Conservation (phyloP, 2,888 invertebrate species). For the Macrosiphum euphorbiae region DNA sequence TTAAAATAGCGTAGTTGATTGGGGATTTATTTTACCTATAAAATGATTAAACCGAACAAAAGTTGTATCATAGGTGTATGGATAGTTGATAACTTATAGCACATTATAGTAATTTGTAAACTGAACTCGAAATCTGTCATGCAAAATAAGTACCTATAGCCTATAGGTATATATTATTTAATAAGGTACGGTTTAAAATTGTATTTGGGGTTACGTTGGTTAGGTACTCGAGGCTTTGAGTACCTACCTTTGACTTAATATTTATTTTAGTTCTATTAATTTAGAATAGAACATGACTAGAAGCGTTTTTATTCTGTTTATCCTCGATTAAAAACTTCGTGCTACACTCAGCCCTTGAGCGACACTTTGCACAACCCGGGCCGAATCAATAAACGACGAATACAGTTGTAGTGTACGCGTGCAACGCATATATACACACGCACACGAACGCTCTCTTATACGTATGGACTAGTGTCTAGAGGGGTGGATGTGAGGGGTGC, state of each 20-base stretch:
- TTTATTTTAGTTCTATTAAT: background rate
- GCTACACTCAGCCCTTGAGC: background rate
- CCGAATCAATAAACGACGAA: slow-evolving; percentile 16
- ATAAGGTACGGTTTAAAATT: background rate
- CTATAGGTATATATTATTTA: background rate
- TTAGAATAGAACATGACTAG: background rate
- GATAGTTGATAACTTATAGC: background rate
- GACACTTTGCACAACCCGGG: background rate
- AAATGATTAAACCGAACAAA: background rate
- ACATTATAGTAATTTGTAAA: background rate
- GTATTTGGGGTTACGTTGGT: background rate
- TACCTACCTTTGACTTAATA: background rate
- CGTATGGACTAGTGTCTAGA: background rate
- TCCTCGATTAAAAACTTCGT: background rate
- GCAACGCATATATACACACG: background rate
- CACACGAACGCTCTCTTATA: background rate
- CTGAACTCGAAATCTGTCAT: background rate
- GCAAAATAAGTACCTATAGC: too few species aligned
- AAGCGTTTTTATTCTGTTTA: background rate
- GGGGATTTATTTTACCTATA: background rate
- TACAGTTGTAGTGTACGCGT: background rate
- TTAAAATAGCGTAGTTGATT: background rate
- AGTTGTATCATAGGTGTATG: background rate
- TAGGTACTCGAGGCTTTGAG: too few species aligned
- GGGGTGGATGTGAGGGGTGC: background rate